These are phyloP conservation scores for Acronicta leporina DNA, from an alignment of 2,888 invertebrate species.

Conservation along the genomic window DNA sequence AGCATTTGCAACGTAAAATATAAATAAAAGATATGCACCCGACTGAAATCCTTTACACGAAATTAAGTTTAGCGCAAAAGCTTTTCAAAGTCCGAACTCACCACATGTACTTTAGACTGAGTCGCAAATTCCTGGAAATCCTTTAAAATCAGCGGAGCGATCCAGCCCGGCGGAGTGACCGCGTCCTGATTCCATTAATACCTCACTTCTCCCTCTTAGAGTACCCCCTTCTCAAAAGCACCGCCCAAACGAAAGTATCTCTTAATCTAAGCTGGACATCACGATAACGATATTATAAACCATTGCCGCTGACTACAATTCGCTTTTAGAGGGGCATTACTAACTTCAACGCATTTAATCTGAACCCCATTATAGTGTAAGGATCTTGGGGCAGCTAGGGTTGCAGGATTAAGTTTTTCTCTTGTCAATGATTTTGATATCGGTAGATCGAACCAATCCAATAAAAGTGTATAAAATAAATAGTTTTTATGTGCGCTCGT, in stretches of 20 bases:
- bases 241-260: constrained; percentile 73
- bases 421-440: constrained; percentile 62
- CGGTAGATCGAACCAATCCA: constrained; percentile 54
- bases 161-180: constrained; percentile 71
- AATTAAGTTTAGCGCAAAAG: constrained; percentile 67
- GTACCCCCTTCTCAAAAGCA: constrained; percentile 60
- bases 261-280: constrained; percentile 82
- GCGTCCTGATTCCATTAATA: constrained; percentile 79
- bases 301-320: constrained; percentile 81
- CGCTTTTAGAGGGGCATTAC: constrained; percentile 84
- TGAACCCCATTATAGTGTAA: constrained; percentile 75
- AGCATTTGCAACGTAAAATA: constrained; percentile 11
- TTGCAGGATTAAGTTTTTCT: constrained; percentile 52
- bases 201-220: constrained; percentile 51
- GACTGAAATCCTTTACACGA: constrained; percentile 48
- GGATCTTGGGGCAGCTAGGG: constrained; percentile 62
- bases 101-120: constrained; percentile 71
- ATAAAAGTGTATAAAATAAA: constrained; percentile 58
- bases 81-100: constrained; percentile 67
- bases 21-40: constrained; percentile 36
- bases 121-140: constrained; percentile 74
- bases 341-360: constrained; percentile 82
- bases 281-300: constrained; percentile 84
- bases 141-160: constrained; percentile 77
- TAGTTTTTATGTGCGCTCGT: constrained; percentile 42